Evolutionary conservation across 1,140 invertebrate genomes (phyloP), one percentile per base, ranked within the genome.

Genomic region (Neodiprion lecontei): DNA sequence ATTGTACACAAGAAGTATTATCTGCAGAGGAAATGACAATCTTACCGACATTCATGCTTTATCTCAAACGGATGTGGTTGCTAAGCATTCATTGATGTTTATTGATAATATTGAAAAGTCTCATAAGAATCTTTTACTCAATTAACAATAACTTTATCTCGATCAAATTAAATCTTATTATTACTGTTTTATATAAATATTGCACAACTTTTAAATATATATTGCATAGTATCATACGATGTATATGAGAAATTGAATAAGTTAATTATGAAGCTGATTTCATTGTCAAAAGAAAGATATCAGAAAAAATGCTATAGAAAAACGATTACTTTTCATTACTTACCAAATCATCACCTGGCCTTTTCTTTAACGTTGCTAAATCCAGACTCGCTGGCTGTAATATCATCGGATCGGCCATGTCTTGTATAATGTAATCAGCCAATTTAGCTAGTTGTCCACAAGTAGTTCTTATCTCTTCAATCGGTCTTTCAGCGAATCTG

Each of bases 341-440:
- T 85, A 93, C 92, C 83, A 93, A 85, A 87, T 93, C 92, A 84
- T 94, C 91, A 88, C 94, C 89, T 86, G 92, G 89, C 90, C 93
- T 93, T 85, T 96, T 96, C 78, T 95, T 95, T 72, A 98, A 90
- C 14, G 94, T 96, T 14, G 95, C 95, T 68, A 96, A 88, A 88
- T 96, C 96, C 65, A 98, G 88, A 17, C 93, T 93, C 8, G 96
- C 94, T 10, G 96, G 96, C 86, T 97, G 96, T 68, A 98, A 89
- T 75, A 97, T 92, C 88, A 97, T 91, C 7, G 96, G 95, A 90
- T 98, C 96, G 75, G 91, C 90, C 73, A 94, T 93, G 79, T 97
- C 95, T 88, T 96, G 94, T 76, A 98, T 95, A 76, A 98, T 94
- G 80, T 93, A 93, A 89, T 98, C 96, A 73, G 96, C 95, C 50